phyloP scores from a whole-genome alignment of 2,113 vertebrate species.

The Marmota flaviventris region DNA sequence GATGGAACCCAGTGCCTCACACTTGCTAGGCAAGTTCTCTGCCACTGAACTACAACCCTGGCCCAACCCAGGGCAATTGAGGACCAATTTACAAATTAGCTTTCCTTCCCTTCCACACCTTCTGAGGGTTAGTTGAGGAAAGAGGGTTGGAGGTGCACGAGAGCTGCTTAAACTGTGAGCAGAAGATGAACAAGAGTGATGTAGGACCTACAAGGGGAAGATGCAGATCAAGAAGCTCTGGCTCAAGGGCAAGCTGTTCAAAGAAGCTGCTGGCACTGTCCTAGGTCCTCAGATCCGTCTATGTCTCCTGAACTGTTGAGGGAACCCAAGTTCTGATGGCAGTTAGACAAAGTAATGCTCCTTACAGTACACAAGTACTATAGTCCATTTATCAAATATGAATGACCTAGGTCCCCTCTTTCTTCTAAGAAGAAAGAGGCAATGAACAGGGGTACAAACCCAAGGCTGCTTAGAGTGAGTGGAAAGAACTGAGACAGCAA shows the following conservation, averaged over 20 bases:
- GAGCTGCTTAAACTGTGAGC: fast-evolving
- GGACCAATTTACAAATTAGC: not conserved
- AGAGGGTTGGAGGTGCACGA: too few relatives aligned
- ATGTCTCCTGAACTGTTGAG: not conserved
- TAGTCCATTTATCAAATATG: not conserved
- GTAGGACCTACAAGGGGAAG: not conserved
- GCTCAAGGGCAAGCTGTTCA: not conserved
- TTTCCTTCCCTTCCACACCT: not conserved
- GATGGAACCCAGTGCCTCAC: too few relatives aligned
- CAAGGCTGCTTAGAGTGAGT: fast-evolving
- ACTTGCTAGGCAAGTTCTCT: too few relatives aligned
- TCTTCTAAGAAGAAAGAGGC: not conserved
- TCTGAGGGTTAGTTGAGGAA: not conserved
- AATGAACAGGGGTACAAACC: too few relatives aligned
- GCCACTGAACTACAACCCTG: too few relatives aligned
- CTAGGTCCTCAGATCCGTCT: not conserved
- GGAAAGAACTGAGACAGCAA: not conserved
- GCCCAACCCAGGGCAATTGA: too few relatives aligned
- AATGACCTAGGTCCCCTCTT: not conserved
- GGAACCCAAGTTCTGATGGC: not conserved
- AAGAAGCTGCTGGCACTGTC: not conserved
- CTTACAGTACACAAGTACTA: not conserved
- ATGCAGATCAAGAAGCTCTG: fast-evolving
- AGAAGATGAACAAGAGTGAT: fast-evolving
- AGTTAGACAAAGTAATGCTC: not conserved